Percentiles rank a stretch among this genome's conserved stretches.
Conservation (phyloP, 1,140 invertebrate species). For the Nilaparvata lugens region DNA sequence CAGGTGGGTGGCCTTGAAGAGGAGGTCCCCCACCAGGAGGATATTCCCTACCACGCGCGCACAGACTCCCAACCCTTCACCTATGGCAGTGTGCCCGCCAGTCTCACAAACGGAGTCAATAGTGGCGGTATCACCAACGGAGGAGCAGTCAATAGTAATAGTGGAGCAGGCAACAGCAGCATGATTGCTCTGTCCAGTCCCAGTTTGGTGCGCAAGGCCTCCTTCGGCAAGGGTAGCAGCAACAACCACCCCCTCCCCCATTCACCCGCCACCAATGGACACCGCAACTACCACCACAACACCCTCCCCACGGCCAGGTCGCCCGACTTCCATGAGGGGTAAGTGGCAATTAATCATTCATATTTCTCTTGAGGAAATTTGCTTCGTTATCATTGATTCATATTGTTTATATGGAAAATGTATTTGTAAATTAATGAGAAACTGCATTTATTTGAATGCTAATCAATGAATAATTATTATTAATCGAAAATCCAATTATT, state of each 20-base stretch:
- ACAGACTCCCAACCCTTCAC: constrained; percentile 72
- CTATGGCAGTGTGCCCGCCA: constrained; percentile 53
- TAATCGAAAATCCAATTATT: no score
- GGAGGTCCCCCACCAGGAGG: constrained; percentile 39
- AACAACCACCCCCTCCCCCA: background rate
- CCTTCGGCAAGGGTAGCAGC: constrained; percentile 27
- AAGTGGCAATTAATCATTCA: no score
- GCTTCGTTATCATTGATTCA: no score
- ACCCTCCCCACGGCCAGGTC: constrained; percentile 21
- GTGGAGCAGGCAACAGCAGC: constrained; percentile 27
- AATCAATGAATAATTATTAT: no score
- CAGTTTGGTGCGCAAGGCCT: constrained; percentile 59
- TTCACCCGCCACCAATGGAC: constrained; percentile 1
- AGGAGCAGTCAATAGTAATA: no score
- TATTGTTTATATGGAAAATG: no score
- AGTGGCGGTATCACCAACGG: no score
- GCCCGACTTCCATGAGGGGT: constrained; percentile 40
- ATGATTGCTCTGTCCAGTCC: constrained; percentile 57
- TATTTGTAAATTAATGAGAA: no score
- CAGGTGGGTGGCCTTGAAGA: constrained; percentile 1
- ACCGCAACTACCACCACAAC: constrained; percentile 25
- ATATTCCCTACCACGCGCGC: constrained; percentile 74
- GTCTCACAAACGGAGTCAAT: constrained; percentile 20
- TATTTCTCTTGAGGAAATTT: no score
- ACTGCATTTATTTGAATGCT: no score